Conservation (phyloP, 2,888 invertebrate genomes). For the Mamestra brassicae region DNA sequence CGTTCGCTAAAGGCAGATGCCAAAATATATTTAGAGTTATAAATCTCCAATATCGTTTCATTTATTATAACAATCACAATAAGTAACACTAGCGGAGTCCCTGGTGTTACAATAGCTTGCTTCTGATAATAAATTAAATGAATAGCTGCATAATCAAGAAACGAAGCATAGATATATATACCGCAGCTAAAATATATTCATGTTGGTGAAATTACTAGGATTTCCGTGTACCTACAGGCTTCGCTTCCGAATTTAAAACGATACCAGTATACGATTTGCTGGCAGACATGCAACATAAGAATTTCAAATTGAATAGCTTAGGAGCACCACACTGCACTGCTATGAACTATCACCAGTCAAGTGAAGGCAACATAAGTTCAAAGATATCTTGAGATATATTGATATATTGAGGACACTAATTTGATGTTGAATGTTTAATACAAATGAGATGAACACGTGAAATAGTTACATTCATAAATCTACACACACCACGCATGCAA, state of each 20-base stretch:
- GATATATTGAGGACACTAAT: background rate
- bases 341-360: background rate
- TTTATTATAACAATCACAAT: no score
- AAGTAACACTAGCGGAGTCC: no score
- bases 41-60: no score
- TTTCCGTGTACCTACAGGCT: slow-evolving; percentile 30
- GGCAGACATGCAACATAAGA: slow-evolving; percentile 47
- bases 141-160: slow-evolving; percentile 2
- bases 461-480: background rate
- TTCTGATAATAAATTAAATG: slow-evolving; percentile 1
- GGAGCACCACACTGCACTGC: background rate
- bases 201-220: slow-evolving; percentile 43
- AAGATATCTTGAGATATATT: no score
- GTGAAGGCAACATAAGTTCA: background rate
- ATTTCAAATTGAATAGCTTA: slow-evolving; percentile 12
- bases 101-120: no score
- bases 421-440: background rate
- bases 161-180: slow-evolving; percentile 5
- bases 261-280: slow-evolving; percentile 33
- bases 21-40: no score
- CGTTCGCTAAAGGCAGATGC: no score
- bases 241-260: slow-evolving; percentile 47
- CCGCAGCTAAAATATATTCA: slow-evolving; percentile 41
- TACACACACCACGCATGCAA: background rate
- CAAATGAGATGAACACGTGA: background rate